phyloP scores from a whole-genome alignment of 1,140 invertebrate species.

The Nixonia krombeini region DNA sequence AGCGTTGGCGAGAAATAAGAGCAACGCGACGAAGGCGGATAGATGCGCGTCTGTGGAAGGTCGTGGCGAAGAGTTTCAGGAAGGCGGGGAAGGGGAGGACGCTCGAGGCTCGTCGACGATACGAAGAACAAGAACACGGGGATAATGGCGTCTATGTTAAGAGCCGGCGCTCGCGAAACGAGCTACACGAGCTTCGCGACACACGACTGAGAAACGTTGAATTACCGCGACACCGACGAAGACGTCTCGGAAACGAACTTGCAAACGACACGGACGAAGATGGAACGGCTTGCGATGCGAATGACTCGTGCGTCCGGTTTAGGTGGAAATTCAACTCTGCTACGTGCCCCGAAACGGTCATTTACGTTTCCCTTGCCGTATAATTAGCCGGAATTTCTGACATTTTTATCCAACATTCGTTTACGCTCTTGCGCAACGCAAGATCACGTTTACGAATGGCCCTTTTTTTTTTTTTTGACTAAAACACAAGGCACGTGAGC shows the following conservation, averaged over 20 bases:
- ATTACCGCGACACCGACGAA: not conserved
- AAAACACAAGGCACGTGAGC: too few species aligned
- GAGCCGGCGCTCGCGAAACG: constrained; percentile 20
- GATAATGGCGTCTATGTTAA: constrained; percentile 32
- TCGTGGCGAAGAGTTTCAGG: constrained; percentile 26
- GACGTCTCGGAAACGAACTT: not conserved
- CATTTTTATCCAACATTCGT: too few species aligned
- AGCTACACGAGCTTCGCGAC: constrained; percentile 8
- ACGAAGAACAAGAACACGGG: constrained; percentile 25
- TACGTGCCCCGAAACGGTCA: too few species aligned
- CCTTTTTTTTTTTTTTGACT: too few species aligned
- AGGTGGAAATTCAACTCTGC: too few species aligned
- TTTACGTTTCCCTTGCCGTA: not conserved
- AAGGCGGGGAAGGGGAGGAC: constrained; percentile 28
- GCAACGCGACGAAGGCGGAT: constrained; percentile 28
- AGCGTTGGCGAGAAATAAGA: constrained; percentile 39
- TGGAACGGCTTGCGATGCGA: too few species aligned
- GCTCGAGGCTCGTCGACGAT: constrained; percentile 36
- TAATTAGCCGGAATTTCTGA: too few species aligned
- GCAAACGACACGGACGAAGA: not conserved
- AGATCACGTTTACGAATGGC: too few species aligned
- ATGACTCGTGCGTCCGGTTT: too few species aligned
- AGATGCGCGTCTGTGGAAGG: constrained; percentile 39
- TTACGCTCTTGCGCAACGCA: too few species aligned
- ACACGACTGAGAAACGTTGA: not conserved